A percentile compares a stretch with the other conserved stretches of the same genome.
phyloP scores from a whole-genome alignment of 2,113 vertebrate species.

The Bos javanicus region DNA sequence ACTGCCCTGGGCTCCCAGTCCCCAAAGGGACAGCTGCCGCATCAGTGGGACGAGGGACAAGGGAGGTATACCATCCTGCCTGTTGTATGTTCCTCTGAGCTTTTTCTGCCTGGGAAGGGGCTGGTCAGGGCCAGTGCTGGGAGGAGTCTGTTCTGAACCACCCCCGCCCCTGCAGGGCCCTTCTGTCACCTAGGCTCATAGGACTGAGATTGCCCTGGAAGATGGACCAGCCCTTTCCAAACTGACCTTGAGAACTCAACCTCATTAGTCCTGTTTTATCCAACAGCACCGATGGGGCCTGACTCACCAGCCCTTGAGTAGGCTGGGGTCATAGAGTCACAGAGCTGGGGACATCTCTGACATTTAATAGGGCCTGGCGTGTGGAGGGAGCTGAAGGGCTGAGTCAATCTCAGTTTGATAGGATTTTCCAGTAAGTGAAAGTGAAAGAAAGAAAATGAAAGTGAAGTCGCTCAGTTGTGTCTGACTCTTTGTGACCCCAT shows the following conservation, averaged over 20 bases:
- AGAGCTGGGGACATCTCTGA: not conserved
- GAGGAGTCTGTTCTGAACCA: not conserved
- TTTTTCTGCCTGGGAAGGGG: not conserved
- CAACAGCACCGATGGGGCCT: not conserved
- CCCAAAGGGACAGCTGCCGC: not conserved
- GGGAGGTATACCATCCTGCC: not conserved
- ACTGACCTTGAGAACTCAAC: not conserved
- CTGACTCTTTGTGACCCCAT: not conserved
- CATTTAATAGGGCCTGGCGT: not conserved
- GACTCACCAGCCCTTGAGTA: not conserved
- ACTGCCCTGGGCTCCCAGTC: not conserved
- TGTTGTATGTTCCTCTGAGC: not conserved
- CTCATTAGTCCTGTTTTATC: not conserved
- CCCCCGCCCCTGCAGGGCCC: fast-evolving
- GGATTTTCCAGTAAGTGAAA: not conserved
- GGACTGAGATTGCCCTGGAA: not conserved
- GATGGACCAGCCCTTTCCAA: not conserved
- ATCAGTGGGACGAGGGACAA: not conserved
- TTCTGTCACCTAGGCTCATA: not conserved
- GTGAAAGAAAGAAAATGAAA: not conserved
- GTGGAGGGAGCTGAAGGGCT: not conserved
- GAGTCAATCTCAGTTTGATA: not conserved
- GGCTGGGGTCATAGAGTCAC: not conserved
- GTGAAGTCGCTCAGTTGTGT: not conserved
- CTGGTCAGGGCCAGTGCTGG: not conserved